Percentiles rank a stretch among this genome's conserved stretches.
Evolutionary conservation across 2,113 vertebrate species (phyloP).

Genomic region (Rynchops niger): DNA sequence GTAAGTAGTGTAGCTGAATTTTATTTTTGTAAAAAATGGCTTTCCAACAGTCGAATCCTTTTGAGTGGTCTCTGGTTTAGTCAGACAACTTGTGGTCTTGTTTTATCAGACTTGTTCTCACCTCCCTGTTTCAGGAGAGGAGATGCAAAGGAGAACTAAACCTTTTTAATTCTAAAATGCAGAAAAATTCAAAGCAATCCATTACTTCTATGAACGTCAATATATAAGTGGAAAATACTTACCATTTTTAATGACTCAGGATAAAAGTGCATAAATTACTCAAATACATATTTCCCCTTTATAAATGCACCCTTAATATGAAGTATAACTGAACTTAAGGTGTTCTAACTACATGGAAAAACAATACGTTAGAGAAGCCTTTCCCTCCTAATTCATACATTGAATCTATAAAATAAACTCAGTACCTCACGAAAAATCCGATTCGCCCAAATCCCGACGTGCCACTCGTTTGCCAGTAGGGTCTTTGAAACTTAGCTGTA

Average conservation of each 20-base stretch:
- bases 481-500: neutral
- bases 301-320: conserved; percentile 49
- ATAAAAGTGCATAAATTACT: conserved; percentile 48
- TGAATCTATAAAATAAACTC: neutral
- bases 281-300: conserved; percentile 11
- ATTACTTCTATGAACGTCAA: neutral
- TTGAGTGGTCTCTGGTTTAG: neutral
- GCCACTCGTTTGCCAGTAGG: neutral
- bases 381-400: neutral
- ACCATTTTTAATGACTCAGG: conserved; percentile 47
- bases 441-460: neutral
- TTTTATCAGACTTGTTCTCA: neutral
- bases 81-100: neutral
- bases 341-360: conserved; percentile 30
- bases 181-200: conserved; percentile 19
- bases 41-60: neutral
- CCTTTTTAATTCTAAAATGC: neutral
- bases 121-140: neutral
- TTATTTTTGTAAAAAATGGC: neutral
- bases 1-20: neutral
- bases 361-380: neutral
- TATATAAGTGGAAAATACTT: conserved; percentile 33
- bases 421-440: neutral
- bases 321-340: conserved; percentile 6
- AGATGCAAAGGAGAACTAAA: neutral